Percentiles rank a stretch among this genome's conserved stretches.
Evolutionary conservation across 2,113 vertebrate genomes (phyloP).

Genomic region (Oenanthe oenanthe): DNA sequence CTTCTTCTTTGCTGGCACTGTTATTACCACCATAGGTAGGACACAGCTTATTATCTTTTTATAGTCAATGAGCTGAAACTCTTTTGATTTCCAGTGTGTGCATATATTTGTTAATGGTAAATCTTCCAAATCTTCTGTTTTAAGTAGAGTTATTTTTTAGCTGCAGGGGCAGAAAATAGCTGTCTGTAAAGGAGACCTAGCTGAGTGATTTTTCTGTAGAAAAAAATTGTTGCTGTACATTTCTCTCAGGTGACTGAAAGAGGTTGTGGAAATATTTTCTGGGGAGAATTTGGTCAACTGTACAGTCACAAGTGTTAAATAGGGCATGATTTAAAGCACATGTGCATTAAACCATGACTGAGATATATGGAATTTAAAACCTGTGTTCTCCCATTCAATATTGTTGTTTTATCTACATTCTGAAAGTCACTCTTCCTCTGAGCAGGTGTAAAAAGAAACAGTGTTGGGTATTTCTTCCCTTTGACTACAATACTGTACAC

Average conservation of each 20-base stretch:
- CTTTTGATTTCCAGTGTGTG: slow-evolving; percentile 48
- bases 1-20: slow-evolving; percentile 99
- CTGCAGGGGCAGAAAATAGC: not conserved
- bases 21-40: slow-evolving; percentile 99
- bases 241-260: not conserved
- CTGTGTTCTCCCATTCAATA: not conserved
- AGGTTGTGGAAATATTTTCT: not conserved
- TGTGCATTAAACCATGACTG: not conserved
- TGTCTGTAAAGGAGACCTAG: not conserved
- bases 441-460: not conserved
- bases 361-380: not conserved
- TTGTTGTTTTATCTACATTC: not conserved
- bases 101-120: not conserved
- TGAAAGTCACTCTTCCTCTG: not conserved
- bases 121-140: not conserved
- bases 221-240: not conserved
- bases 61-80: slow-evolving; percentile 39
- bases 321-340: slow-evolving; percentile 33
- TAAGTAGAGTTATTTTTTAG: not conserved
- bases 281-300: not conserved
- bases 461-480: not conserved
- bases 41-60: slow-evolving; percentile 70
- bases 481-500: not conserved
- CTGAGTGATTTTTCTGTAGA: not conserved
- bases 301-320: slow-evolving; percentile 35